Evolutionary conservation across 1,140 invertebrate species (phyloP), one percentile per base, ranked within the genome.

Genomic region (Monomorium pharaonis): DNA sequence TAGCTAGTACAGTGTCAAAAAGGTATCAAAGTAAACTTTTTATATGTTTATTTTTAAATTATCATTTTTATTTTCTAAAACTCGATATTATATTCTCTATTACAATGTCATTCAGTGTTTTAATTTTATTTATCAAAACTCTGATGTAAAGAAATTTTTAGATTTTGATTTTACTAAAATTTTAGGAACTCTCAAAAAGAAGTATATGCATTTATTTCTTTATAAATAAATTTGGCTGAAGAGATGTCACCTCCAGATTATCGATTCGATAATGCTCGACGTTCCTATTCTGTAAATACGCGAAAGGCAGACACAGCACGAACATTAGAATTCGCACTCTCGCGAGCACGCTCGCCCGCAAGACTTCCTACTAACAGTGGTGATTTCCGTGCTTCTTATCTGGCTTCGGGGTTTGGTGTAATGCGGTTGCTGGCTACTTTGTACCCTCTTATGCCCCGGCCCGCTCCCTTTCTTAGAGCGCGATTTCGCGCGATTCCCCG

Each of bases 351-450:
- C 87, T 86, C 86, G 89, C 84, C 78, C 88, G 84, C 90, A 90
- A 92, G 88, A 91, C 86, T 86, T 93, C 88, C 86, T 89, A 93
- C 92, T 93, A 93, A 93, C 92, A 94, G 89, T 92, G 91, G 92
- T 93, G 91, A 93, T 92, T 94, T 91, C 92, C 89, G 91, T 92
- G 90, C 91, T 93, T 92, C 90, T 91, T 93, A 91, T 92, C 89
- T 92, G 90, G 91, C 90, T 92, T 92, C 92, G 93, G 93, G 94
- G 94, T 95, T 95, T 95, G 94, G 94, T 95, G 94, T 95, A 91
- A 94, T 94, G 93, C 94, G 94, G 94, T 95, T 95, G 91, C 92
- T 92, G 94, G 94, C 88, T 94, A 95, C 94, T 94, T 94, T 95
- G 93, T 93, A 92, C 69, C 90, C 90, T 88, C 49, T 85, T 77